Percentiles rank a stretch among this genome's conserved stretches.
phyloP scores from a whole-genome alignment of 2,797 vertebrate species.

The Amblyraja radiata region DNA sequence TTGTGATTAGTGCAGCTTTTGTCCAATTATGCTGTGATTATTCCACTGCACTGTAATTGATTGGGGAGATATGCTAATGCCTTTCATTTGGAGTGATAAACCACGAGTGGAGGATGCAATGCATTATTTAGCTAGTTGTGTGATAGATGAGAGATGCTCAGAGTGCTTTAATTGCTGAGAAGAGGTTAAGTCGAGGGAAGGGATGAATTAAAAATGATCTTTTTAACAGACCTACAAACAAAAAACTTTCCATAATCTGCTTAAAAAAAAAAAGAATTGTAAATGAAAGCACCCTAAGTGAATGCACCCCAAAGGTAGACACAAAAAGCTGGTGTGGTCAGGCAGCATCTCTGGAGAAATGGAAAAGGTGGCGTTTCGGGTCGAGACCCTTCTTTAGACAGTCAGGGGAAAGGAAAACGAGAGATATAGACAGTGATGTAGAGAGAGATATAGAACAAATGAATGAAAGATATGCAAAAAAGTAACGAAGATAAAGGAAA shows the following conservation, averaged over 20 bases:
- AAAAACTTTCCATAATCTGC: slow-evolving; percentile 29
- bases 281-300: neutral
- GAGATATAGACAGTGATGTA: too few relatives aligned
- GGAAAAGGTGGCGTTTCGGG: too few relatives aligned
- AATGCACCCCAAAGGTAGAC: too few relatives aligned
- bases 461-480: too few relatives aligned
- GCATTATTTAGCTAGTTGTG: slow-evolving; percentile 98
- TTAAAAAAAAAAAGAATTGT: slow-evolving; percentile 11
- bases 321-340: too few relatives aligned
- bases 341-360: too few relatives aligned
- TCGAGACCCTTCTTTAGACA: too few relatives aligned
- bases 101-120: slow-evolving; percentile 88
- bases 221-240: slow-evolving; percentile 43
- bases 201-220: slow-evolving; percentile 96
- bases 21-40: slow-evolving; percentile 99
- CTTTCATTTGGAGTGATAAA: slow-evolving; percentile 99
- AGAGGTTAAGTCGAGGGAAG: slow-evolving; percentile 98
- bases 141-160: slow-evolving; percentile 95
- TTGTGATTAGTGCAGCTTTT: slow-evolving; percentile 97
- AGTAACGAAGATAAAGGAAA: too few relatives aligned
- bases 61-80: slow-evolving; percentile 99
- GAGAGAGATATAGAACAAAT: too few relatives aligned
- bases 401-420: too few relatives aligned
- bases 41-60: slow-evolving; percentile 95
- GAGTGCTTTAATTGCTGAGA: slow-evolving; percentile 97